Evolutionary conservation across 1,140 invertebrate species (phyloP).

Genomic region (Drosophila subpulchrella): DNA sequence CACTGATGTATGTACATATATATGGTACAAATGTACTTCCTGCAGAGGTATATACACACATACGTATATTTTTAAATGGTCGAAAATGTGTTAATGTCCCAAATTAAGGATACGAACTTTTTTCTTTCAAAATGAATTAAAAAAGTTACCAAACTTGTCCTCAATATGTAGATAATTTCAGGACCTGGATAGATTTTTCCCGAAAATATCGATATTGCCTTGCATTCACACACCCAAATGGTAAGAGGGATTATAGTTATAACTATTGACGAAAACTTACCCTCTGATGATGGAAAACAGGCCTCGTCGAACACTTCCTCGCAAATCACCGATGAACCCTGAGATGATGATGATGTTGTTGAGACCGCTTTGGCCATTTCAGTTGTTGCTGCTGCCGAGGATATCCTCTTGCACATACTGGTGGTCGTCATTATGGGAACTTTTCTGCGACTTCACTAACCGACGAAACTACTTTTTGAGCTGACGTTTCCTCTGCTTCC

Average conservation of each 20-base stretch:
- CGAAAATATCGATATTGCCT: neutral
- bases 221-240: neutral
- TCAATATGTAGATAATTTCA: too few species aligned
- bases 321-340: conserved; percentile 88
- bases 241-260: neutral
- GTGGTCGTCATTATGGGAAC: conserved; percentile 43
- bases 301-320: conserved; percentile 93
- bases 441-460: conserved; percentile 3
- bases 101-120: too few species aligned
- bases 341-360: conserved; percentile 71
- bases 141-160: too few species aligned
- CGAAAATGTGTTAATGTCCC: too few species aligned
- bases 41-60: neutral
- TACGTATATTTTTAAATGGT: neutral
- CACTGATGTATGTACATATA: too few species aligned
- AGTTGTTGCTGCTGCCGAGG: conserved; percentile 44
- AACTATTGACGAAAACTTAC: conserved; percentile 84
- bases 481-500: neutral
- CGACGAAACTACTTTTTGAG: neutral
- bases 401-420: conserved; percentile 25
- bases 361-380: conserved; percentile 35
- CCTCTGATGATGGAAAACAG: conserved; percentile 91
- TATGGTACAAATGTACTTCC: too few species aligned
- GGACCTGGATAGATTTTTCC: too few species aligned
- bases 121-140: too few species aligned